phyloP scores from a whole-genome alignment of 2,113 vertebrate genomes.

The Carollia perspicillata region DNA sequence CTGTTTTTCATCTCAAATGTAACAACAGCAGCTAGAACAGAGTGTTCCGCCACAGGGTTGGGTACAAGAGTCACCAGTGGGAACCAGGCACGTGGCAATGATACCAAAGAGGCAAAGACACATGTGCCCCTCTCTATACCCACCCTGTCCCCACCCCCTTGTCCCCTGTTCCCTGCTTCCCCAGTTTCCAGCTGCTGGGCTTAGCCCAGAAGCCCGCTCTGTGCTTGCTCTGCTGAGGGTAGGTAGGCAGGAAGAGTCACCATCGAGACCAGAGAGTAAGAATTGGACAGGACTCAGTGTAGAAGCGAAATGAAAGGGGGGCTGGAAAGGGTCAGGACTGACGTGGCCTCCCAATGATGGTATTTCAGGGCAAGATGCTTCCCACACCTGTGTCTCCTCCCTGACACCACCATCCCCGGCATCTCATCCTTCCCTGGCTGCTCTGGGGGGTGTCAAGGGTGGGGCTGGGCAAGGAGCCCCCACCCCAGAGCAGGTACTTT shows the following conservation, averaged over 20 bases:
- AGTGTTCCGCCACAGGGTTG: background rate
- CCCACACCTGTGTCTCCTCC: background rate
- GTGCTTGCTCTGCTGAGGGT: background rate
- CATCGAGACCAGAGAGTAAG: background rate
- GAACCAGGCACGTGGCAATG: background rate
- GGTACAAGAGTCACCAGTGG: background rate
- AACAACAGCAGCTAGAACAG: slow-evolving; percentile 27
- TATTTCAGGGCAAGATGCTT: background rate
- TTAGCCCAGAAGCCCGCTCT: background rate
- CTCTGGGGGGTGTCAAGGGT: background rate
- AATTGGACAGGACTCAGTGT: background rate
- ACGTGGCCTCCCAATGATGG: background rate
- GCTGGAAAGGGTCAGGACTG: background rate
- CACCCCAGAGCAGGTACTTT: no score
- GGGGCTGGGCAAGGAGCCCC: no score
- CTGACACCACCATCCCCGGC: accelerated
- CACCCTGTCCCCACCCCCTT: background rate
- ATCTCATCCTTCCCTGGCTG: no score
- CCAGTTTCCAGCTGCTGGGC: background rate
- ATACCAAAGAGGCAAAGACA: background rate
- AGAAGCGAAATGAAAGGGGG: background rate
- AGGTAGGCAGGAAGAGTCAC: background rate
- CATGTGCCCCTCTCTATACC: accelerated
- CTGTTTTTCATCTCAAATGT: background rate
- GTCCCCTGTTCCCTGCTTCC: background rate